phyloP scores from a whole-genome alignment of 2,797 vertebrate genomes.

The Sarcophilus harrisii region DNA sequence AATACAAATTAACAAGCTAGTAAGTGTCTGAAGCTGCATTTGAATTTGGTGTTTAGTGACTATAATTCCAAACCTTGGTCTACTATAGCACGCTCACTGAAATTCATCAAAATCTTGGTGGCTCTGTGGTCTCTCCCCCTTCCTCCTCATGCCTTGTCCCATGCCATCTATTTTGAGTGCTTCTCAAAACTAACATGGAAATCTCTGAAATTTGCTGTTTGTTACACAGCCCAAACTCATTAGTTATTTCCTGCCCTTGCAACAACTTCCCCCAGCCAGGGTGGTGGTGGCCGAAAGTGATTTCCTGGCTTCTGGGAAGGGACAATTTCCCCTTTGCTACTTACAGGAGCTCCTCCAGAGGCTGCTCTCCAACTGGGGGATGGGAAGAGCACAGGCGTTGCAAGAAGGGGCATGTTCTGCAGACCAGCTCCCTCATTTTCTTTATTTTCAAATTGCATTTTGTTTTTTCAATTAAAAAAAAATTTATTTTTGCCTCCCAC shows the following conservation, averaged over 20 bases:
- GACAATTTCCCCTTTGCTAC: slow-evolving; percentile 10
- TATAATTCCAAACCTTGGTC: not conserved
- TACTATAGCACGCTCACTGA: not conserved
- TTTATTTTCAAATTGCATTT: not conserved
- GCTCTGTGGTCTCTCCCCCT: not conserved
- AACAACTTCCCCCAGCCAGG: slow-evolving; percentile 58
- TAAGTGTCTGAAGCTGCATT: not conserved
- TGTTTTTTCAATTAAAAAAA: not conserved
- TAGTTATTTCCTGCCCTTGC: slow-evolving; percentile 63
- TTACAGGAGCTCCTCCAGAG: not conserved
- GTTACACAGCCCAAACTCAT: slow-evolving; percentile 53
- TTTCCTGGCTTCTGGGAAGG: slow-evolving; percentile 61
- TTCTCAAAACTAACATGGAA: slow-evolving; percentile 33
- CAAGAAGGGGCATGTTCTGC: not conserved
- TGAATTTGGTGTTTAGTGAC: not conserved
- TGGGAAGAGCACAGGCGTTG: not conserved
- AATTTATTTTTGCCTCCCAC: not conserved
- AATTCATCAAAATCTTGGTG: not conserved
- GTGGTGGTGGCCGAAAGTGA: slow-evolving; percentile 42
- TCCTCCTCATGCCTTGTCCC: not conserved
- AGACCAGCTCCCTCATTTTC: not conserved
- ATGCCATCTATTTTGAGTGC: slow-evolving; percentile 25
- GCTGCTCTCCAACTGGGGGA: not conserved
- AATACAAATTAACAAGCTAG: not conserved
- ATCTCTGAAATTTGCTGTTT: slow-evolving; percentile 3